Evolutionary conservation across 2,113 vertebrate species (phyloP).

Genomic region (Orthonyx spaldingii): DNA sequence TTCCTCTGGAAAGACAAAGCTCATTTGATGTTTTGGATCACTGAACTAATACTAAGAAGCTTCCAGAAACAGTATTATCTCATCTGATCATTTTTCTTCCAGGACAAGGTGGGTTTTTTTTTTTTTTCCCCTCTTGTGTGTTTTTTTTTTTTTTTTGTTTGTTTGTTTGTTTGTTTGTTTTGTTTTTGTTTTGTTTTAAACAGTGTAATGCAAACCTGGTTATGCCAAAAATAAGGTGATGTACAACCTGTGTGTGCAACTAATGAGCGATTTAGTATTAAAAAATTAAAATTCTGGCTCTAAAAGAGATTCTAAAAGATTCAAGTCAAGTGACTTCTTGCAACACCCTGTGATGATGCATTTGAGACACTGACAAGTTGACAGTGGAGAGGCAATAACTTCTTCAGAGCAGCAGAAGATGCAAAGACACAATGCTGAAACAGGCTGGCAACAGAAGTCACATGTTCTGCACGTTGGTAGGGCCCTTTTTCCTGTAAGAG

Average conservation of each 20-base stretch:
- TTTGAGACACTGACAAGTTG: neutral
- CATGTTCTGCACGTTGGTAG: neutral
- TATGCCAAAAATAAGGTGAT: neutral
- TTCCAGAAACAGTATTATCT: neutral
- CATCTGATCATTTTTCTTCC: neutral
- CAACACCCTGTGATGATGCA: neutral
- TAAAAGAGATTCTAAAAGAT: neutral
- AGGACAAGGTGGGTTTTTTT: neutral
- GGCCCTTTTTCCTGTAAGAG: neutral
- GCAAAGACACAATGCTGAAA: neutral
- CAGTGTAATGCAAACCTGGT: neutral
- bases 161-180: neutral
- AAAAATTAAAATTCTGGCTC: neutral
- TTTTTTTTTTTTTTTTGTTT: neutral
- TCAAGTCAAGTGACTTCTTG: neutral
- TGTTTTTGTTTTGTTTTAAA: neutral
- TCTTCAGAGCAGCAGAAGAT: neutral
- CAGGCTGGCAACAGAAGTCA: neutral
- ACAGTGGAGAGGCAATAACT: neutral
- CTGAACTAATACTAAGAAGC: neutral
- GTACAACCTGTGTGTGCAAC: neutral
- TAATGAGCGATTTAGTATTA: neutral
- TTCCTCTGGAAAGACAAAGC: neutral
- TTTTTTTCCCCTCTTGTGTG: rapidly evolving
- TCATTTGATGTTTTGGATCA: neutral